A percentile compares a stretch with the other conserved stretches of the same genome.
These are phyloP conservation scores for Carcina quercana DNA, from an alignment of 2,888 invertebrate genomes.

Conservation along the genomic window DNA sequence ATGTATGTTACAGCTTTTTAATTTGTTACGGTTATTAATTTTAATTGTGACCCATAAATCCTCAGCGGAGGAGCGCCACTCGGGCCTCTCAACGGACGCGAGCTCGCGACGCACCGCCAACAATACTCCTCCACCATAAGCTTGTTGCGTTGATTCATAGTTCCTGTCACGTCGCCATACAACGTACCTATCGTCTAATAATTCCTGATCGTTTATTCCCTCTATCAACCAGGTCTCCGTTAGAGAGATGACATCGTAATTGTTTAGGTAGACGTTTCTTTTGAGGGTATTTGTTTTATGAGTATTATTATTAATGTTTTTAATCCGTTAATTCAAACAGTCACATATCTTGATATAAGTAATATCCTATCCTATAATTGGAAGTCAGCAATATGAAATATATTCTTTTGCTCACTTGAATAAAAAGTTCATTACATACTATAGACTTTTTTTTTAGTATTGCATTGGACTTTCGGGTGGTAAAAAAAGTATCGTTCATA, in stretches of 20 bases:
- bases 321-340: too few species aligned
- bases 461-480: too few species aligned
- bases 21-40: too few species aligned
- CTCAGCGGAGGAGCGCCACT: conserved; percentile 3
- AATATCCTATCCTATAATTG: too few species aligned
- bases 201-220: conserved; percentile 5
- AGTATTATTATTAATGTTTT: too few species aligned
- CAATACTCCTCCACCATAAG: conserved; percentile 5
- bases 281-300: conserved; percentile 6
- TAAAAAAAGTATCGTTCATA: too few species aligned
- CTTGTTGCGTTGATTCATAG: conserved; percentile 3
- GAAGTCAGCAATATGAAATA: too few species aligned
- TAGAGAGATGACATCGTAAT: conserved; percentile 7
- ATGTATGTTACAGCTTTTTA: not conserved
- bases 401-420: too few species aligned
- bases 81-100: not conserved
- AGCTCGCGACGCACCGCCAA: conserved; percentile 4
- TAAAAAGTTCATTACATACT: too few species aligned
- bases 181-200: conserved; percentile 10
- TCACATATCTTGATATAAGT: too few species aligned
- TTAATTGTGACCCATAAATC: conserved; percentile 3
- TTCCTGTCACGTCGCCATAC: conserved; percentile 11
- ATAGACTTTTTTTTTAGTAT: too few species aligned
- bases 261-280: conserved; percentile 2
- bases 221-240: conserved; percentile 11